These are phyloP conservation scores for Chironomus tentans DNA, from an alignment of 2,888 invertebrate genomes.

Conservation along the genomic window DNA sequence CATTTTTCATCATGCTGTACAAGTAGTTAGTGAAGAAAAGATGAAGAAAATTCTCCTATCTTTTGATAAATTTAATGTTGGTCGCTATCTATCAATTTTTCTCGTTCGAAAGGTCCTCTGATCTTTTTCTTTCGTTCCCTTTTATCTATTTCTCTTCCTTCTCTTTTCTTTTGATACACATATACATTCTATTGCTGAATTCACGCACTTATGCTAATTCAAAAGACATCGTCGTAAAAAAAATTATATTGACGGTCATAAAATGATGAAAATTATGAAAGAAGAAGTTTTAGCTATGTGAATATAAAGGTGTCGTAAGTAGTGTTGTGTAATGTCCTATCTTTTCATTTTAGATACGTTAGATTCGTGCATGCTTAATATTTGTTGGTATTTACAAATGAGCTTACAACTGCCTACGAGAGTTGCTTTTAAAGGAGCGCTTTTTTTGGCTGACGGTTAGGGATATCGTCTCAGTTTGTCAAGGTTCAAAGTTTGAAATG, in stretches of 20 bases:
- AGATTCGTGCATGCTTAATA: background rate
- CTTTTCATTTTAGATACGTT: background rate
- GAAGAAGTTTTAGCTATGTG: background rate
- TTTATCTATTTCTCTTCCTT: background rate
- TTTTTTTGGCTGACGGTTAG: background rate
- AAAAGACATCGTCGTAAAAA: conserved; percentile 22
- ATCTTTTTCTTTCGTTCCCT: too few relatives aligned
- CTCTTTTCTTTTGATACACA: background rate
- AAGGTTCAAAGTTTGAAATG: too few relatives aligned
- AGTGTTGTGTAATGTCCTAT: background rate
- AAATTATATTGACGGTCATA: conserved; percentile 4
- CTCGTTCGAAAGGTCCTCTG: too few relatives aligned
- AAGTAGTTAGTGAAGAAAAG: too few relatives aligned
- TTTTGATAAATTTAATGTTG: too few relatives aligned
- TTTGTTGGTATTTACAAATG: background rate
- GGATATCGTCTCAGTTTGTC: too few relatives aligned
- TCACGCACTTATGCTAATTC: conserved; percentile 25
- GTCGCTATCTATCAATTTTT: too few relatives aligned
- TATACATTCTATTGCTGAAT: background rate
- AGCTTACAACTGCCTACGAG: background rate
- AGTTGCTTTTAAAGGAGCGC: background rate
- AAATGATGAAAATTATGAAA: conserved; percentile 25
- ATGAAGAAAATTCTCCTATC: too few relatives aligned
- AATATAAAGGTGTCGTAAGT: background rate
- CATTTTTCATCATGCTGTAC: too few relatives aligned